Base-by-base conservation (phyloP, 2,888 invertebrate genomes). In the Gortyna flavago region DNA sequence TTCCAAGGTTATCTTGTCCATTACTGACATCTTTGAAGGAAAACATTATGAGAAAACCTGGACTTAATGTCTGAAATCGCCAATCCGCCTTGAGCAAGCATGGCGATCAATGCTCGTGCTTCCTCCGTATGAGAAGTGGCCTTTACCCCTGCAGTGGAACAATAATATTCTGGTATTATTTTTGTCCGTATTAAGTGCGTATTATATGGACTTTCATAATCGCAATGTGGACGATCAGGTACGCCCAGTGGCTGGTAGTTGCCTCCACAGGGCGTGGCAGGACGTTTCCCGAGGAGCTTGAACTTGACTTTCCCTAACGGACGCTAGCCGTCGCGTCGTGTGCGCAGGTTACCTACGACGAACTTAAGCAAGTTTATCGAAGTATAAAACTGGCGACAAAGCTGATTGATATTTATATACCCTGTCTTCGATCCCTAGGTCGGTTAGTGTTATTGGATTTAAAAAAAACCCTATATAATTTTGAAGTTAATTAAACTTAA, bases 271-370 rank as follows among this genome's bases (percentile, higher is more conserved):
- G 85, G 88, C 85, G 89, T 74, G 84, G 77, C 85, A 85, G 89
- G 89, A 88, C 77, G 89, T 86, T 80, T 84, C 75, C 78, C 86
- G 81, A 93, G 95, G 93, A 92, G 92, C 77, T 94, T 94, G 95
- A 94, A 95, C 95, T 94, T 95, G 94, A 93, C 95, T 96, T 96
- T 95, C 95, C 93, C 95, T 90, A 83, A 51, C 81, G 84, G 78
- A 87, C 80, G 75, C 75, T 74, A 62, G 80, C 72, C 75, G 70
- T 32, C 59, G 77, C 75, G 70, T 32, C 59, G 77, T 80, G 78
- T 68, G 69, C 59, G 67, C 77, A 76, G 3, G 48, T 70, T 88
- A 13, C 59, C 64, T 91, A 84, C 86, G 89, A 32, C 91, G 91
- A 93, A 91, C 85, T n/a, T 32, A 18, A 41, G 1, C 11, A 41